Conservation (phyloP, 2,113 vertebrate genomes). For the Entomyzon cyanotis region DNA sequence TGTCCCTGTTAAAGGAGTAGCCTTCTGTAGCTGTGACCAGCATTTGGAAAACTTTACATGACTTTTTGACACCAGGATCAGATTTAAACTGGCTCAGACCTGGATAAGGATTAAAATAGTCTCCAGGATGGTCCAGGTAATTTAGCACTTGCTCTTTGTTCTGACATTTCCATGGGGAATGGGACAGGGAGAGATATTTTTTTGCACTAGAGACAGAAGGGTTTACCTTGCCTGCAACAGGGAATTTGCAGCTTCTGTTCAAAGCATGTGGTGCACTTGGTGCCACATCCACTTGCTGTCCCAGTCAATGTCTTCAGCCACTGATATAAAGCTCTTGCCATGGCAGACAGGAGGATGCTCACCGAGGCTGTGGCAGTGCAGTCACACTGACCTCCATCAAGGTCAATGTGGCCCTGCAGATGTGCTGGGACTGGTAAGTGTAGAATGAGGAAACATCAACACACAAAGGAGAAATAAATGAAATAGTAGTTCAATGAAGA, state of each 20-base stretch:
- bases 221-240: background rate
- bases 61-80: background rate
- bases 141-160: background rate
- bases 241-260: background rate
- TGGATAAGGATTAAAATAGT: background rate
- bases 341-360: background rate
- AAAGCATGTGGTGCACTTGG: background rate
- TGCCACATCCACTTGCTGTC: background rate
- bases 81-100: background rate
- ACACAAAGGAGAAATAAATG: background rate
- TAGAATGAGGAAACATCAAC: background rate
- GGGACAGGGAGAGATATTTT: background rate
- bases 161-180: background rate
- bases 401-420: background rate
- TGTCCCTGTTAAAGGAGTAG: background rate
- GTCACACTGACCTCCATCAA: background rate
- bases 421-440: background rate
- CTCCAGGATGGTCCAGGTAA: background rate
- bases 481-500: background rate
- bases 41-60: background rate
- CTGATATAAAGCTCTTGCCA: background rate
- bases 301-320: background rate
- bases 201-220: background rate
- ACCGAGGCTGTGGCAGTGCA: background rate
- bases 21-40: background rate